Evolutionary conservation across 2,888 invertebrate species (phyloP).

Genomic region (Drosophila pseudotakahashii): DNA sequence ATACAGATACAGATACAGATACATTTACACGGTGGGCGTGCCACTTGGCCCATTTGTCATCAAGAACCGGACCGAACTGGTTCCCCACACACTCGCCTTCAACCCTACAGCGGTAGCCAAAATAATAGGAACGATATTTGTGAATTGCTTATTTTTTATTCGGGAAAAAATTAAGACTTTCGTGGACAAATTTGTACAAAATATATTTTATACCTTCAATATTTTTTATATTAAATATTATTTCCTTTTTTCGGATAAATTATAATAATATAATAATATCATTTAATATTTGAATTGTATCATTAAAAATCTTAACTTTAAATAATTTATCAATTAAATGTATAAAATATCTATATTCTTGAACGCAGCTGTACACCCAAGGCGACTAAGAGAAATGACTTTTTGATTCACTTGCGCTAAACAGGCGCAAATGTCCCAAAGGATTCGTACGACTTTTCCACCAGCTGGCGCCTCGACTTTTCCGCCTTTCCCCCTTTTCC

Average conservation of each 20-base stretch:
- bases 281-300: no score
- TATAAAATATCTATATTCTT: background rate
- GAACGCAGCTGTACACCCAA: background rate
- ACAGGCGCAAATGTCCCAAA: slow-evolving; percentile 62
- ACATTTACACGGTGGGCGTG: slow-evolving; percentile 64
- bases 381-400: slow-evolving; percentile 61
- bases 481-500: slow-evolving; percentile 12
- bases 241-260: no score
- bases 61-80: slow-evolving; percentile 45
- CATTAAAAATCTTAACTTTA: no score
- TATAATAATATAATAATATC: no score
- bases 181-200: no score
- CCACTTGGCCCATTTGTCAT: slow-evolving; percentile 70
- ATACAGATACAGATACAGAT: slow-evolving; percentile 38
- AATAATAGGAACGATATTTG: background rate
- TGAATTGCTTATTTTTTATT: no score
- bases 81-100: slow-evolving; percentile 22
- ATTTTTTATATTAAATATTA: no score
- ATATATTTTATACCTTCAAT: no score
- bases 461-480: slow-evolving; percentile 43
- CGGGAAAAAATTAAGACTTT: background rate
- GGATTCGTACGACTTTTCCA: slow-evolving; percentile 42
- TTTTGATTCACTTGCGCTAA: slow-evolving; percentile 73
- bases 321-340: no score
- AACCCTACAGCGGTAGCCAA: slow-evolving; percentile 3